Percentiles rank a stretch among this genome's conserved stretches.
These are phyloP conservation scores for Hymenochirus boettgeri DNA, from an alignment of 2,113 vertebrate genomes.

Conservation along the genomic window DNA sequence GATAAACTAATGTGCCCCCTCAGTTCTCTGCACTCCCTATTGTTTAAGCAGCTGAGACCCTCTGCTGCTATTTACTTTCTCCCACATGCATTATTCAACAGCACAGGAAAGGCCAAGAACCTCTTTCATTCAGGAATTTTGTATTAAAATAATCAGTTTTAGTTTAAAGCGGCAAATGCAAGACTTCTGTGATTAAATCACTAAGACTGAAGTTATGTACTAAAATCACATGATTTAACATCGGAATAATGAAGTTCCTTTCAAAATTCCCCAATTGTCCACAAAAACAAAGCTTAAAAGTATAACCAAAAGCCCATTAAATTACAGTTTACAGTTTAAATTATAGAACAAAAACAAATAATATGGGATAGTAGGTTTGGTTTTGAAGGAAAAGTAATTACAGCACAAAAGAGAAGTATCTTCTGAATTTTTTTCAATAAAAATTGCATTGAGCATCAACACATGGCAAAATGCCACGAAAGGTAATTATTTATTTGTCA, in stretches of 20 bases:
- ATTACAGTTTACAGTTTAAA: no score
- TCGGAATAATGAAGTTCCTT: not conserved
- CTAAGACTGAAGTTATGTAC: conserved; percentile 68
- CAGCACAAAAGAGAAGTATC: no score
- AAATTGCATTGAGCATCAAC: no score
- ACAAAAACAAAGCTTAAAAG: no score
- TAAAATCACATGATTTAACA: conserved; percentile 58
- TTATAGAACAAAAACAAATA: no score
- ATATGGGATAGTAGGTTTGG: no score
- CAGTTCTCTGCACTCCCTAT: conserved; percentile 89
- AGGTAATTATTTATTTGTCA: no score
- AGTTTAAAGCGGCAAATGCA: conserved; percentile 71
- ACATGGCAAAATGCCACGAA: no score
- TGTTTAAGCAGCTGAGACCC: conserved; percentile 92
- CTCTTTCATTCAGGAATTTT: conserved; percentile 97
- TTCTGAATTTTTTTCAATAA: no score
- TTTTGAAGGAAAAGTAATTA: no score
- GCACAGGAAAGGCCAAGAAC: conserved; percentile 93
- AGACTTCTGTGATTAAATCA: conserved; percentile 65
- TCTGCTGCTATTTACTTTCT: conserved; percentile 99
- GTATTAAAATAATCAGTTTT: conserved; percentile 99
- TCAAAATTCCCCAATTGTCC: no score
- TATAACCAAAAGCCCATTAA: no score
- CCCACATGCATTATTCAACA: conserved; percentile 99
- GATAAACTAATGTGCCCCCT: conserved; percentile 98